Evolutionary conservation across 2,888 invertebrate genomes (phyloP).

Genomic region (Oligia latruncula): DNA sequence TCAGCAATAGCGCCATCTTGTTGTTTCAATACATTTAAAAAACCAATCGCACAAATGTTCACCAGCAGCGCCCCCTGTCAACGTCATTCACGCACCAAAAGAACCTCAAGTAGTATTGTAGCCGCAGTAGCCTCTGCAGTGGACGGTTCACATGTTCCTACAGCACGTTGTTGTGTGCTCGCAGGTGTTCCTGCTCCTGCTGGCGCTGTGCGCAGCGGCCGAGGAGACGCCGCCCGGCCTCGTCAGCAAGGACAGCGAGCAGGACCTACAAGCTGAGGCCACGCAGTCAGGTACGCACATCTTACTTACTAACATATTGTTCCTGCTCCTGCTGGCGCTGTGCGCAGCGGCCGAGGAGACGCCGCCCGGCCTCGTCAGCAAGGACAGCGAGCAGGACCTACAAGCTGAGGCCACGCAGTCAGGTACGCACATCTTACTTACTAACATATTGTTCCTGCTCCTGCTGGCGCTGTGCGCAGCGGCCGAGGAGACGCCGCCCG

Average conservation of each 20-base stretch:
- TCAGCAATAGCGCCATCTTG: not conserved
- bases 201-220: conserved; percentile 62
- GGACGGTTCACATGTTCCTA: not conserved
- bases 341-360: too few species aligned
- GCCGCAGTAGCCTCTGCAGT: not conserved
- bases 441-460: too few species aligned
- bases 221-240: conserved; percentile 81
- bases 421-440: too few species aligned
- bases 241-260: conserved; percentile 79
- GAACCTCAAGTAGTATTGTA: not conserved
- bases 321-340: too few species aligned
- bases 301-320: not conserved
- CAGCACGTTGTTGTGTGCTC: conserved; percentile 1
- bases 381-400: too few species aligned
- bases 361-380: too few species aligned
- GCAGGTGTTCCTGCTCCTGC: conserved; percentile 69
- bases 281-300: conserved; percentile 74
- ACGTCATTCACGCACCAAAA: not conserved
- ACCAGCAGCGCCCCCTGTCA: not conserved
- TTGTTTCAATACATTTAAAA: not conserved
- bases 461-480: too few species aligned
- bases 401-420: too few species aligned
- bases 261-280: conserved; percentile 85
- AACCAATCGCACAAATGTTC: not conserved
- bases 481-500: too few species aligned